Evolutionary conservation across 23 tunicate genomes (phyloP), one percentile per base, ranked within the genome.

Genomic region (Trididemnum nubilum): DNA sequence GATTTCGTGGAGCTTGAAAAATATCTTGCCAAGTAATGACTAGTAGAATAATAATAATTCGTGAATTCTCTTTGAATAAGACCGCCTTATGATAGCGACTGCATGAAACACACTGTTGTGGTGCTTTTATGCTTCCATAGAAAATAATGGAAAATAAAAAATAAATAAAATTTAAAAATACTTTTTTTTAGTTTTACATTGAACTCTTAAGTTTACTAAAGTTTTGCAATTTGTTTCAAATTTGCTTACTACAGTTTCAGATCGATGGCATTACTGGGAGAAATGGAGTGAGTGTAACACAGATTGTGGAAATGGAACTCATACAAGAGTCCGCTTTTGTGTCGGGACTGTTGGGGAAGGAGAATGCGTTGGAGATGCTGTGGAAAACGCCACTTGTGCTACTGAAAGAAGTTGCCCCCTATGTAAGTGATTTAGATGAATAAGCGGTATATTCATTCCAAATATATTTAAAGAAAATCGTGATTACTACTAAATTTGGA

Each of bases 211-310:
- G n/a, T n/a, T n/a, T n/a, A n/a, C n/a, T n/a, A n/a, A n/a, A n/a
- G n/a, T n/a, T n/a, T n/a, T n/a, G n/a, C n/a, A n/a, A n/a, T n/a
- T n/a, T n/a, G n/a, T n/a, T n/a, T n/a, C n/a, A n/a, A n/a, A n/a
- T n/a, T n/a, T n/a, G n/a, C n/a, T n/a, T n/a, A n/a, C n/a, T n/a
- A 15, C 30, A 73, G 78, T 38, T 38, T 37, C 78, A 2, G 78
- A 73, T 73, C 78, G 29, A 15, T 77, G 81, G 81, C 66, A 77
- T 32, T 2, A 21, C 1, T 77, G 81, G 81, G 67, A 54, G 40
- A 52, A 33, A 9, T 77, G 81, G 81, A 57, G 81, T 21, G 81
- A 35, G 22, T 51, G 81, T 54, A 15, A 22, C 25, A 25, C 44
- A 2, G 81, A 54, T 2, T 77, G 81, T 29, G 81, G 81, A 24